Evolutionary conservation across 2,888 invertebrate genomes (phyloP).

Genomic region (Lumbricus terrestris): DNA sequence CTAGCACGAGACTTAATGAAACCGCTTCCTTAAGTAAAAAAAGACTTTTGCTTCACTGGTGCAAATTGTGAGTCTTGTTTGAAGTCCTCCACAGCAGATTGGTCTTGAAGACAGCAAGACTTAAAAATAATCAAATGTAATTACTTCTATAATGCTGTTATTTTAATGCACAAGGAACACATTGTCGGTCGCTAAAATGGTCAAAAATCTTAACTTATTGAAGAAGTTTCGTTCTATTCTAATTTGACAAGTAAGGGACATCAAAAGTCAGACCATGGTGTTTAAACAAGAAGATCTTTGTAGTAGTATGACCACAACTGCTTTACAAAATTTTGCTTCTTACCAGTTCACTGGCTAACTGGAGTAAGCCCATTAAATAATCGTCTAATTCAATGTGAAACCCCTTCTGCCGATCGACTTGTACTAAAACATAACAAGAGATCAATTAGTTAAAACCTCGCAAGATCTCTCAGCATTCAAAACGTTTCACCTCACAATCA

Average conservation of each 20-base stretch:
- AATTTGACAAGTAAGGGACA: background rate
- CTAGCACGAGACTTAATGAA: too few relatives aligned
- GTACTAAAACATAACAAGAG: slow-evolving; percentile 65
- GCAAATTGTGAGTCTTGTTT: too few relatives aligned
- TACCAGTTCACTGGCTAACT: slow-evolving; percentile 81
- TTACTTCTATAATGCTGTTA: background rate
- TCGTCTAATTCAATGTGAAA: slow-evolving; percentile 90
- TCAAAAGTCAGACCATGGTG: background rate
- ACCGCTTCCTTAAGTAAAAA: too few relatives aligned
- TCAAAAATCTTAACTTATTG: background rate
- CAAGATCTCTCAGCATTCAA: background rate
- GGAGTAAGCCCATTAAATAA: slow-evolving; percentile 76
- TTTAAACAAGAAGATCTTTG: too few relatives aligned
- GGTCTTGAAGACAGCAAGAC: too few relatives aligned
- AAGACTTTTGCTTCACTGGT: too few relatives aligned
- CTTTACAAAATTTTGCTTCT: slow-evolving; percentile 40
- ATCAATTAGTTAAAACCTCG: background rate
- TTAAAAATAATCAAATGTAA: too few relatives aligned
- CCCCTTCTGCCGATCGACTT: slow-evolving; percentile 70
- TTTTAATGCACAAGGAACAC: background rate
- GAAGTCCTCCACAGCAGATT: too few relatives aligned
- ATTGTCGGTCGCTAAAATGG: background rate
- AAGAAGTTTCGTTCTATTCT: background rate
- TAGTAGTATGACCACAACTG: background rate
- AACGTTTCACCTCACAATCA: background rate